Evolutionary conservation across 30 jellyfish, hydroid and myxozoan genomes (phyloP), one percentile per base, ranked within the genome.

Genomic region (Pseudorhiza aurosa): DNA sequence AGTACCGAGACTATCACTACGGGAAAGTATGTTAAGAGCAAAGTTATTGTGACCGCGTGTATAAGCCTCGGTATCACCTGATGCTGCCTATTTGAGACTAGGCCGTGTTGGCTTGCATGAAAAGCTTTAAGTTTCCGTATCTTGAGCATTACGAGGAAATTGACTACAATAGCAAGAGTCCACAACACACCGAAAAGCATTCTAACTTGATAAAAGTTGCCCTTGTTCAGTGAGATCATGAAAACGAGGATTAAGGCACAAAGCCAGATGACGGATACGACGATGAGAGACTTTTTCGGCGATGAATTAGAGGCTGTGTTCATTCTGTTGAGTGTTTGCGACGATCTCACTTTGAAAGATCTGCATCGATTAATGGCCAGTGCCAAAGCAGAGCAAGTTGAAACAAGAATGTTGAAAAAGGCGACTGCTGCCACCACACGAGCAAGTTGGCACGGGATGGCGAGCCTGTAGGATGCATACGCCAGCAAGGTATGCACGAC

Each of bases 311-410:
- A 28, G 7, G 37, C 15, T 30, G 37, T 9, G 19, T 56, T 58
- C 50, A 73, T 36, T 24, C 86, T 28, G 65, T 73, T 73, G 29
- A 49, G 56, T 18, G 68, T 27, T 27, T 64, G 25, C 8, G 86
- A 2, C 7, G 21, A n/a, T 22, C 59, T 56, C 4, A 32, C 36
- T 4, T 51, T 36, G 11, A 73, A 15, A 5, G 86, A 74, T 46
- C 25, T 35, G 59, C 37, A 46, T 56, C 86, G 22, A 27, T 73
- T 51, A 1, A 53, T 35, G 5, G 86, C 86, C 3, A 73, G 26
- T 10, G 75, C 86, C n/a, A 73, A 45, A 6, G 86, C 32, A 10
- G 86, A 73, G 25, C 28, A 49, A 25, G 55, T 36, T 29, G 86
- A 73, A 21, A 73, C 56, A 25, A 39, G 19, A 11, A 73, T 49